phyloP scores from a whole-genome alignment of 2,113 vertebrate genomes.

The Nanorana parkeri region DNA sequence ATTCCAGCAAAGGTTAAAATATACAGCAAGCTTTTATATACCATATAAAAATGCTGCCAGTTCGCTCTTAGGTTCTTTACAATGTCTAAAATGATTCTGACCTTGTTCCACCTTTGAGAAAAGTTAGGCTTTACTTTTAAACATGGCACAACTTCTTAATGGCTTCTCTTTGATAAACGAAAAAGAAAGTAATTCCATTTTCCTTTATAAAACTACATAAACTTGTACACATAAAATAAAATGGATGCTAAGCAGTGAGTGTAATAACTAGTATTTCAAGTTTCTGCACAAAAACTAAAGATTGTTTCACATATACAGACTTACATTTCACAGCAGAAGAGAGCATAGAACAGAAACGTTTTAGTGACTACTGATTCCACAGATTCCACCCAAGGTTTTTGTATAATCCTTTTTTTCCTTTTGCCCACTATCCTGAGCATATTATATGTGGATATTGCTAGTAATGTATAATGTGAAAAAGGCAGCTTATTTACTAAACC shows the following conservation, averaged over 20 bases:
- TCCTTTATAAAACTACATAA: neutral
- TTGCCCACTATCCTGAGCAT: too few species aligned
- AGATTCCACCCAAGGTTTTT: neutral
- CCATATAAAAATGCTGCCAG: constrained; percentile 55
- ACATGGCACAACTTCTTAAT: constrained; percentile 25
- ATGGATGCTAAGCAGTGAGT: neutral
- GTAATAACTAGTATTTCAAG: neutral
- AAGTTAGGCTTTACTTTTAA: constrained; percentile 51
- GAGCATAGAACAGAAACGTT: neutral
- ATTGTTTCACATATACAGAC: too few species aligned
- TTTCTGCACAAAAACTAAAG: neutral
- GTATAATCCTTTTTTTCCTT: too few species aligned
- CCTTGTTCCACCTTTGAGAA: constrained; percentile 55
- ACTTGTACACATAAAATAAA: neutral
- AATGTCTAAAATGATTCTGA: constrained; percentile 55
- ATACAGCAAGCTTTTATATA: constrained; percentile 57
- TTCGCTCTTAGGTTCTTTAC: constrained; percentile 50
- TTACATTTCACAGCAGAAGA: too few species aligned
- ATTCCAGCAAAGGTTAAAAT: constrained; percentile 56
- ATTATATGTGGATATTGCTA: too few species aligned
- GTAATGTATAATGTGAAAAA: too few species aligned
- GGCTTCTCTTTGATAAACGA: neutral
- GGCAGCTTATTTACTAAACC: too few species aligned
- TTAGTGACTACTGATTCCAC: neutral
- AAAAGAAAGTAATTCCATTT: neutral